phyloP scores from a whole-genome alignment of 2,113 vertebrate species.

The Porphyrio hochstetteri region DNA sequence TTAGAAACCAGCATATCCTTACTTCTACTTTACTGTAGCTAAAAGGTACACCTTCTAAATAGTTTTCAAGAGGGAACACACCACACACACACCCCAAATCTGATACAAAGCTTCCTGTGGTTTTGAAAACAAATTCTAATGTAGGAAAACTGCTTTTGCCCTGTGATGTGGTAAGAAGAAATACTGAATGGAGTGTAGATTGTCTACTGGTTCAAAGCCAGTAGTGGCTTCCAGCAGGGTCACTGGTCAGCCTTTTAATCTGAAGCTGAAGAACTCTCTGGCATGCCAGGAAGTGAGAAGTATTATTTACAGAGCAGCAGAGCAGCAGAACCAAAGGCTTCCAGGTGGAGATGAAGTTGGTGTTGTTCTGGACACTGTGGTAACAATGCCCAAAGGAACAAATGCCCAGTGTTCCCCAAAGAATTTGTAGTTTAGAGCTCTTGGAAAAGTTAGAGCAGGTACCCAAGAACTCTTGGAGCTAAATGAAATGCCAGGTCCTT shows the following conservation, averaged over 20 bases:
- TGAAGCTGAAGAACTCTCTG: not conserved
- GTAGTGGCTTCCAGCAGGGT: not conserved
- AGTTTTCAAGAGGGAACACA: not conserved
- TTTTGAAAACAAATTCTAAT: not conserved
- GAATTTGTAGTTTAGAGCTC: not conserved
- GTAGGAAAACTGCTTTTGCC: not conserved
- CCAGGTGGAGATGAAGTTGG: not conserved
- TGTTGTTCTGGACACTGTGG: not conserved
- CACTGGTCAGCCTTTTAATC: not conserved
- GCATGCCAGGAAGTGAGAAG: not conserved
- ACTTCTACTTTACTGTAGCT: not conserved
- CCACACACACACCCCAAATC: not conserved
- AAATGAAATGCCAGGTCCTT: not conserved
- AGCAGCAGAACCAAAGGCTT: not conserved
- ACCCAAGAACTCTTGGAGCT: not conserved
- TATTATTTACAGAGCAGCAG: not conserved
- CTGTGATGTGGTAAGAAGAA: not conserved
- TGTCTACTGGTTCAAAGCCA: not conserved
- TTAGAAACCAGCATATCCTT: not conserved
- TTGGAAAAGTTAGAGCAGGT: not conserved
- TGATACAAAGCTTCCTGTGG: not conserved
- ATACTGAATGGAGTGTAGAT: not conserved
- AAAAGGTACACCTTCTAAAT: not conserved
- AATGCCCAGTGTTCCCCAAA: not conserved
- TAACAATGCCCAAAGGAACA: not conserved